Evolutionary conservation across 2,888 invertebrate species (phyloP), one percentile per base, ranked within the genome.

Genomic region (Sminthurides aquaticus): DNA sequence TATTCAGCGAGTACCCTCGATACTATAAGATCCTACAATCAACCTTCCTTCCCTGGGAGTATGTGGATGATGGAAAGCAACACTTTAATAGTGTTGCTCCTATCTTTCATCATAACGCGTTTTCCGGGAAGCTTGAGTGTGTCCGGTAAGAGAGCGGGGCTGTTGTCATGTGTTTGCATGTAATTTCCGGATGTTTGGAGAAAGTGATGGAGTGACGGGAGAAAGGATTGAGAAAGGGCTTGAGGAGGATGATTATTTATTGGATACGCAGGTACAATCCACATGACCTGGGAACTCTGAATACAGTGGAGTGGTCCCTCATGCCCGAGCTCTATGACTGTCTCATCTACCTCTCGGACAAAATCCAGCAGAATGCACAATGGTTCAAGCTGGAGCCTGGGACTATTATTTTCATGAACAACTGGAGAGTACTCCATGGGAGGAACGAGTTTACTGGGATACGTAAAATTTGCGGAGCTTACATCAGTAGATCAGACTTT

Each of bases 351-450:
- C 79, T 85, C 57, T 79, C 83, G 18, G 78, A 79, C n/a, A 81
- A 82, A 70, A 81, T 86, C 25, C 69, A 74, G 43, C 55, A 28
- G 1, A 61, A 57, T 49, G 79, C 82, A 57, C 77, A 81, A 11
- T 79, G 79, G 72, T 79, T 87, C 27, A 84, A 85, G 78, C 77
- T 87, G 5, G 76, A 76, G 49, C 88, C 90, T 64, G 90, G 90
- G 25, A 83, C 82, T 18, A 84, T 90, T 11, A 79, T 89, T 69
- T 84, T 87, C 60, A 83, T 90, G 74, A 89, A 91, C 76, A 91
- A 91, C 79, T 90, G 88, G 84, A 81, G 91, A 62, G 81, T 89
- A 1, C 78, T 89, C 1, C 91, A 91, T 74, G 90, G 89, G 0
- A 81, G 90, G 57, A 82, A 83, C 1, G 82, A 82, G 0, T 91